Evolutionary conservation across 2,113 vertebrate species (phyloP).

Genomic region (Mohoua ochrocephala): DNA sequence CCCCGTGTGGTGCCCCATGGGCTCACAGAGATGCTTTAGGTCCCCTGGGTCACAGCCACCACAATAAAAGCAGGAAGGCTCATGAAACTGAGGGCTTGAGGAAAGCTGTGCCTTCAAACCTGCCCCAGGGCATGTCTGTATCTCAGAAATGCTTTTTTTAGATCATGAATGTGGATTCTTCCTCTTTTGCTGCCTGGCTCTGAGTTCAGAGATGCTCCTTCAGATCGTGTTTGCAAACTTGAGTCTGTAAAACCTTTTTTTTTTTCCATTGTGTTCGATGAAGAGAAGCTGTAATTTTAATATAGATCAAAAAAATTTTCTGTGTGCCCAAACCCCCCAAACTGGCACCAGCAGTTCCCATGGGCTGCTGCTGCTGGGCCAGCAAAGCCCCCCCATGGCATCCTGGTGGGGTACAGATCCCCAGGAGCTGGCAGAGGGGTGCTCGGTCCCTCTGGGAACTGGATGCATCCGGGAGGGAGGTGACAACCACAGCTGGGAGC

Average conservation of each 20-base stretch:
- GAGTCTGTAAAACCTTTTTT: background rate
- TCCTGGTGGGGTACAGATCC: background rate
- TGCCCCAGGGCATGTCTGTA: background rate
- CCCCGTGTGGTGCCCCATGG: fast-evolving
- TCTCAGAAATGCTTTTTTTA: background rate
- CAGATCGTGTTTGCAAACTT: background rate
- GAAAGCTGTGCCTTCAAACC: background rate
- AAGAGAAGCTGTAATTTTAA: background rate
- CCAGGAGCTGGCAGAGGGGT: background rate
- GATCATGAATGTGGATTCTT: background rate
- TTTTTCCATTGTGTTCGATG: background rate
- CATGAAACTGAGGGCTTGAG: fast-evolving
- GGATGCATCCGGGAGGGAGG: background rate
- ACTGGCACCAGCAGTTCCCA: background rate
- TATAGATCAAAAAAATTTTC: background rate
- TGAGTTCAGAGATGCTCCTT: background rate
- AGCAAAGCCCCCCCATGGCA: background rate
- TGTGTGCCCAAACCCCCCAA: background rate
- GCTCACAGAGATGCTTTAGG: background rate
- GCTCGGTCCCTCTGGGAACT: background rate
- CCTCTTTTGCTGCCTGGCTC: background rate
- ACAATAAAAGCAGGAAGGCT: background rate
- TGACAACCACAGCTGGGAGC: background rate
- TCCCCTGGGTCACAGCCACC: background rate
- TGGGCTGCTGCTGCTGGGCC: background rate